Evolutionary conservation across 1,140 invertebrate species (phyloP).

Genomic region (Chlorops oryzae): DNA sequence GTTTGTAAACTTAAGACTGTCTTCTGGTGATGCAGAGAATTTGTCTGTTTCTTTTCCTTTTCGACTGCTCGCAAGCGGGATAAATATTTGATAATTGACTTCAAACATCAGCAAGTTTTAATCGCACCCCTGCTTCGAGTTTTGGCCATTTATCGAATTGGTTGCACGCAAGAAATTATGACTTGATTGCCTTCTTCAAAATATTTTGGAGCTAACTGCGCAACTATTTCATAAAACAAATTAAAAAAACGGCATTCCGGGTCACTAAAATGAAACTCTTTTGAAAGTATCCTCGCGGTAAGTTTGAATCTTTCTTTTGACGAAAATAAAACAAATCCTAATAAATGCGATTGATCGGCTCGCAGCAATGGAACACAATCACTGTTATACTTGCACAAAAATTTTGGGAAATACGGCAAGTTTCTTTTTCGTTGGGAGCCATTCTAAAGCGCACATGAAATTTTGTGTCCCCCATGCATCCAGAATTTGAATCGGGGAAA

Average conservation of each 20-base stretch:
- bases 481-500: slow-evolving; percentile 98
- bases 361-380: slow-evolving; percentile 67
- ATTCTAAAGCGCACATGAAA: slow-evolving; percentile 78
- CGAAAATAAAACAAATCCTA: slow-evolving; percentile 98
- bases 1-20: too few relatives aligned
- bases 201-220: slow-evolving; percentile 87
- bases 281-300: slow-evolving; percentile 97
- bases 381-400: slow-evolving; percentile 64
- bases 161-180: slow-evolving; percentile 81
- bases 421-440: slow-evolving; percentile 14
- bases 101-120: slow-evolving; percentile 83
- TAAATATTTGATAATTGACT: slow-evolving; percentile 70
- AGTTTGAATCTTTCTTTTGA: slow-evolving; percentile 88
- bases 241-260: slow-evolving; percentile 87
- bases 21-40: too few relatives aligned
- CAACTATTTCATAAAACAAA: slow-evolving; percentile 82
- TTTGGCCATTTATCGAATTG: slow-evolving; percentile 94
- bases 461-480: slow-evolving; percentile 96
- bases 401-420: slow-evolving; percentile 8
- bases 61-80: slow-evolving; percentile 47
- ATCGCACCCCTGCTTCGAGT: slow-evolving; percentile 71
- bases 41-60: too few relatives aligned
- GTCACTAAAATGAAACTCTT: slow-evolving; percentile 96
- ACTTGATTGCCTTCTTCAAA: slow-evolving; percentile 82
- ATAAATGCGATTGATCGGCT: slow-evolving; percentile 75